These are phyloP conservation scores for Portevinia maculata DNA, from an alignment of 2,888 invertebrate species.

Conservation along the genomic window DNA sequence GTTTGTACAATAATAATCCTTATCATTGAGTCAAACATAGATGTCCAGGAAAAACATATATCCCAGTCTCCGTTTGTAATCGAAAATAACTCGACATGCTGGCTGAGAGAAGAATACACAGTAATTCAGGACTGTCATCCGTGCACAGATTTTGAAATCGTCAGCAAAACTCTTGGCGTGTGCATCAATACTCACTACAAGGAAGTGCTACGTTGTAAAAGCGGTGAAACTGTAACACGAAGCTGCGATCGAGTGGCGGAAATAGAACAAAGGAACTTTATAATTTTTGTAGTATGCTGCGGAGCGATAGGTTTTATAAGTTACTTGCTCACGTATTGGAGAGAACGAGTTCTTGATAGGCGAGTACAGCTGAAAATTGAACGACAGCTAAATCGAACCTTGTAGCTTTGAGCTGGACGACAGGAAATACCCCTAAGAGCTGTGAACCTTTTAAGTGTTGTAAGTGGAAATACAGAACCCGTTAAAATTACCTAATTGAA, in stretches of 20 bases:
- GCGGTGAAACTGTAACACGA: slow-evolving; percentile 91
- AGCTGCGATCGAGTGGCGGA: slow-evolving; percentile 94
- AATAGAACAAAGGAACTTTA: slow-evolving; percentile 91
- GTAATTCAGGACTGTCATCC: slow-evolving; percentile 91
- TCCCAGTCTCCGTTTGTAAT: slow-evolving; percentile 84
- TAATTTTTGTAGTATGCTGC: slow-evolving; percentile 80
- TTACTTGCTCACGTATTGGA: slow-evolving; percentile 79
- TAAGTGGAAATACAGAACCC: slow-evolving; percentile 14
- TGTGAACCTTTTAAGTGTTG: slow-evolving; percentile 49
- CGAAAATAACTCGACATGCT: slow-evolving; percentile 91
- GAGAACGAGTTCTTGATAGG: slow-evolving; percentile 79
- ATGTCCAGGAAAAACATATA: slow-evolving; percentile 73
- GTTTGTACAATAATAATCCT: slow-evolving; percentile 91
- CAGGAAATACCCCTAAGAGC: slow-evolving; percentile 20
- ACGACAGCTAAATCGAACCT: slow-evolving; percentile 79
- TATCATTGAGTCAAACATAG: slow-evolving; percentile 89
- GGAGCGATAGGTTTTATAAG: slow-evolving; percentile 79
- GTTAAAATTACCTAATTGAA: neutral
- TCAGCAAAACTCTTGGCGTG: slow-evolving; percentile 91
- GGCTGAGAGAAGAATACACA: slow-evolving; percentile 88
- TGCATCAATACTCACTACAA: slow-evolving; percentile 93
- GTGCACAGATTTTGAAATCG: slow-evolving; percentile 93
- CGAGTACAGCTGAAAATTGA: slow-evolving; percentile 79
- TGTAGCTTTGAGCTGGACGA: slow-evolving; percentile 72
- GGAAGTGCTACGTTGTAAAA: slow-evolving; percentile 91